These are phyloP conservation scores for Ecliptopera silaceata DNA, from an alignment of 2,888 invertebrate genomes.

Conservation along the genomic window DNA sequence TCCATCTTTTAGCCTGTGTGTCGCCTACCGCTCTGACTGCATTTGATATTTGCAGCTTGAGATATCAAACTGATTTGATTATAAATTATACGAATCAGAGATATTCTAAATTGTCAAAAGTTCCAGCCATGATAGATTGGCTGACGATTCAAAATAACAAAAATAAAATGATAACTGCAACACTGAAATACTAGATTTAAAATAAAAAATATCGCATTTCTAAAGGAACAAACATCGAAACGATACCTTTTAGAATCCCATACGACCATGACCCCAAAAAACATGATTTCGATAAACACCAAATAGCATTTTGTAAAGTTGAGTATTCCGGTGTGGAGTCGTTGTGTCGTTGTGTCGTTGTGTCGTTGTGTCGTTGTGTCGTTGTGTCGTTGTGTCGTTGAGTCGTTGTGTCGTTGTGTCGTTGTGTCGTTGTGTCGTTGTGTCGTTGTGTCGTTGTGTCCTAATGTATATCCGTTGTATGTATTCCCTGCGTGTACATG, in stretches of 20 bases:
- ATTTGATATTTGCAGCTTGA: conserved; percentile 18
- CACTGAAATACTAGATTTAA: background rate
- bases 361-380: conserved; percentile 2
- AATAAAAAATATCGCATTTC: background rate
- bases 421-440: background rate
- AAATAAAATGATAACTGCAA: background rate
- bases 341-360: background rate
- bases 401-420: background rate
- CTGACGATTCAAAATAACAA: too few species aligned
- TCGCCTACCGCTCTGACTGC: conserved; percentile 1
- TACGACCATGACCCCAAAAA: conserved; percentile 6
- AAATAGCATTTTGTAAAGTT: conserved; percentile 9
- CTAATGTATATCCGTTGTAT: background rate
- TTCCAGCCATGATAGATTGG: too few species aligned
- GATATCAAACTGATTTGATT: background rate
- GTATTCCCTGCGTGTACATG: conserved; percentile 22
- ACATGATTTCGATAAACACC: conserved; percentile 17
- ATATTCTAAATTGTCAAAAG: too few species aligned
- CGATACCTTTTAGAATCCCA: conserved; percentile 4
- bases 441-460: background rate
- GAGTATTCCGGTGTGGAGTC: conserved; percentile 16
- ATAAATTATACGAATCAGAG: too few species aligned
- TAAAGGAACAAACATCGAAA: conserved; percentile 2
- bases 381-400: background rate
- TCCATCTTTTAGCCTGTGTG: too few species aligned